Evolutionary conservation across 2,888 invertebrate species (phyloP).

Genomic region (Drosophila yooni): DNA sequence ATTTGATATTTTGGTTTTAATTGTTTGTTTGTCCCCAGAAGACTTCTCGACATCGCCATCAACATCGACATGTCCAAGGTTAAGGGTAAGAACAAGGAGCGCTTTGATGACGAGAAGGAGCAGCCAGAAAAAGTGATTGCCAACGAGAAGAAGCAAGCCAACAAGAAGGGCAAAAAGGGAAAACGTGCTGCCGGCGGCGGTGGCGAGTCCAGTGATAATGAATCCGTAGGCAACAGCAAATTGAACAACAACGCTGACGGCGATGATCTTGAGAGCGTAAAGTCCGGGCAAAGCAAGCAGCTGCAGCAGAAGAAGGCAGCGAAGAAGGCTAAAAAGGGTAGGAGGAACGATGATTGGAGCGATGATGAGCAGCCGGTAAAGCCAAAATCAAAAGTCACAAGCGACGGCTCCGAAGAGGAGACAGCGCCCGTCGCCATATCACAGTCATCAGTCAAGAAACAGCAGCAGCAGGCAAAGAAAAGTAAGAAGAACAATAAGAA

Average conservation of each 20-base stretch:
- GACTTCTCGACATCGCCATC: conserved; percentile 25
- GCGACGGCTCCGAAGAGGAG: conserved; percentile 50
- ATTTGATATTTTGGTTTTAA: not conserved
- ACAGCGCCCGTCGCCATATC: conserved; percentile 24
- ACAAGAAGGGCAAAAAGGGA: conserved; percentile 77
- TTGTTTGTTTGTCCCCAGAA: conserved; percentile 4
- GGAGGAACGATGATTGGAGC: conserved; percentile 86
- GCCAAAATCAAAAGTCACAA: conserved; percentile 27
- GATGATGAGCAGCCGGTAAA: conserved; percentile 83
- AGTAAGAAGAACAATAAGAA: conserved; percentile 80
- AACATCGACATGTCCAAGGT: conserved; percentile 64
- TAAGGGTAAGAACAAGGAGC: conserved; percentile 81
- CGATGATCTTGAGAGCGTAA: conserved; percentile 82
- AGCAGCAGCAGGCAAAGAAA: conserved; percentile 64
- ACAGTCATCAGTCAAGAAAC: conserved; percentile 57
- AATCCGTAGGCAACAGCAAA: conserved; percentile 69
- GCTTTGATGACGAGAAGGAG: conserved; percentile 77
- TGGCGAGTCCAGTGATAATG: conserved; percentile 86
- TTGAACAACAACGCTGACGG: conserved; percentile 68
- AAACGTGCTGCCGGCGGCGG: conserved; percentile 85
- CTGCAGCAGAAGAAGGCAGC: conserved; percentile 75
- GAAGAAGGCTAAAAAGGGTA: conserved; percentile 85
- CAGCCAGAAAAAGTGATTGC: conserved; percentile 49
- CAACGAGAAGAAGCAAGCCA: conserved; percentile 61
- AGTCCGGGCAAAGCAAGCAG: conserved; percentile 66